Percentiles rank a stretch among this genome's conserved stretches.
Conservation (phyloP, 2,113 vertebrate genomes). For the Hymenochirus boettgeri region DNA sequence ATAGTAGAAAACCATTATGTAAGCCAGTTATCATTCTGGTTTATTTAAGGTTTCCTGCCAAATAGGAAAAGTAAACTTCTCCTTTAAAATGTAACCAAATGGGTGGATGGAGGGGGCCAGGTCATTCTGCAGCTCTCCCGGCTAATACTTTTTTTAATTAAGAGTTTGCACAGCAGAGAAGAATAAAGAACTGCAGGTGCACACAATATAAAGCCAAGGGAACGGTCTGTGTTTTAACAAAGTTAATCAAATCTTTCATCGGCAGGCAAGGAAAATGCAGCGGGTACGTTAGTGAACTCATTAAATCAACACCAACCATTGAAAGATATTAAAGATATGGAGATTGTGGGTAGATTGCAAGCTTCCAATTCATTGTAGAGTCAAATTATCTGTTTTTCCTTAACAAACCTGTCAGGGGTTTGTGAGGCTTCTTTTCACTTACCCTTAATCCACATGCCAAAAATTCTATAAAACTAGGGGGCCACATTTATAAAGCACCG, state of each 20-base stretch:
- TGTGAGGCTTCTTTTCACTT: neutral
- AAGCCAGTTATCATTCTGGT: too few species aligned
- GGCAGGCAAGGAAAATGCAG: neutral
- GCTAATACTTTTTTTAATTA: conserved; percentile 18
- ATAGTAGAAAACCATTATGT: too few species aligned
- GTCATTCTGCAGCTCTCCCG: neutral
- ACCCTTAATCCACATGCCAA: neutral
- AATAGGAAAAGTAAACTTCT: too few species aligned
- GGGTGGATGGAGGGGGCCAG: too few species aligned
- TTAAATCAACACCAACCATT: conserved; percentile 6
- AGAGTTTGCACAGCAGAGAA: neutral
- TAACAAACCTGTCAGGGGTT: neutral
- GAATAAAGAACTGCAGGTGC: conserved; percentile 14
- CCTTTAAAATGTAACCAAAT: too few species aligned
- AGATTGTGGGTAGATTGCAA: neutral
- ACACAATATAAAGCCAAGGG: neutral
- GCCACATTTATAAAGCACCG: too few species aligned
- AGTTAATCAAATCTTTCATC: conserved; percentile 14
- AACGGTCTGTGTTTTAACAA: conserved; percentile 10
- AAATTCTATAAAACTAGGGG: too few species aligned
- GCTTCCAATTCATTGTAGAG: neutral
- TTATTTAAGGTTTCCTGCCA: too few species aligned
- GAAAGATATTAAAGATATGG: neutral
- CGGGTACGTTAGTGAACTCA: neutral
- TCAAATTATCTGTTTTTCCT: neutral